Conservation (phyloP, 2,113 vertebrate genomes). For the Dendrocopos noguchii region DNA sequence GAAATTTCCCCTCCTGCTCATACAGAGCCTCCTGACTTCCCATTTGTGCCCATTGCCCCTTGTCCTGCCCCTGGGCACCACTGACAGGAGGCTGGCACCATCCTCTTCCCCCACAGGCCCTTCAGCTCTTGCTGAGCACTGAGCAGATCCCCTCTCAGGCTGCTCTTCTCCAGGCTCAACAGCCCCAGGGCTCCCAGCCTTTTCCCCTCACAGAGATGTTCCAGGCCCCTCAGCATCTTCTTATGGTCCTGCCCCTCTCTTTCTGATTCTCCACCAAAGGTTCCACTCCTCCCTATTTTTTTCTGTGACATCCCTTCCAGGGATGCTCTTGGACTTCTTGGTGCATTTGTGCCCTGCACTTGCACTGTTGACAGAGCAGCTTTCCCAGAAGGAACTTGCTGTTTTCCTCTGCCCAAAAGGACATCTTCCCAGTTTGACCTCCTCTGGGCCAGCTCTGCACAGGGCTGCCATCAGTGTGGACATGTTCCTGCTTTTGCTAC, state of each 20-base stretch:
- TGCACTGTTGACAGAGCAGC: not conserved
- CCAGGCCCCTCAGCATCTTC: no score
- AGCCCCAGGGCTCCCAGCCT: no score
- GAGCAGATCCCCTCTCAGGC: no score
- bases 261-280: not conserved
- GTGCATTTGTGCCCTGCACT: not conserved
- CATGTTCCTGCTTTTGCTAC: accelerated
- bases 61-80: no score
- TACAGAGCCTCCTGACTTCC: no score
- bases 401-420: not conserved
- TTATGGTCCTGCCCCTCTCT: not conserved
- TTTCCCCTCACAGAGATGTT: no score
- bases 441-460: not conserved
- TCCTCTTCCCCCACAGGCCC: no score
- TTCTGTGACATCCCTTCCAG: accelerated
- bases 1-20: no score
- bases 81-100: no score
- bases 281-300: not conserved
- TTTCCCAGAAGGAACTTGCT: not conserved
- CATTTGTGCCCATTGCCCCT: no score
- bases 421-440: not conserved
- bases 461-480: accelerated
- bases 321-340: not conserved
- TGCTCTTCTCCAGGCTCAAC: no score
- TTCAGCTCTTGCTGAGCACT: no score